These are phyloP conservation scores for Charanyca ferruginea DNA, from an alignment of 2,888 invertebrate species.

Conservation along the genomic window DNA sequence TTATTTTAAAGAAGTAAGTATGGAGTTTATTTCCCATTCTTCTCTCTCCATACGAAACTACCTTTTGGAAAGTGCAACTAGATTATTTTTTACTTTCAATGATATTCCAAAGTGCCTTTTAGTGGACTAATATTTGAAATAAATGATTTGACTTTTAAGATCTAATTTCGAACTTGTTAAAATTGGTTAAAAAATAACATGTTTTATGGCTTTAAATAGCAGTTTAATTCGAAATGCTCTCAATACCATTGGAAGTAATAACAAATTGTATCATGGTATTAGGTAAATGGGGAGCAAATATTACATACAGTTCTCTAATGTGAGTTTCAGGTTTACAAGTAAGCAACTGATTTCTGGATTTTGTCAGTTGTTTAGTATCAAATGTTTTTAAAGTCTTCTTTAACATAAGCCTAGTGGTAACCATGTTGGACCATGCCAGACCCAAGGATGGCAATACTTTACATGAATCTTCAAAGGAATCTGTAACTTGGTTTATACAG, in stretches of 20 bases:
- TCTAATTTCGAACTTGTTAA: too few species aligned
- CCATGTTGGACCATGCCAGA: slow-evolving; percentile 88
- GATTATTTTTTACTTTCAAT: too few species aligned
- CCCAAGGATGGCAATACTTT: slow-evolving; percentile 83
- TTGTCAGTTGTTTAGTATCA: slow-evolving; percentile 13
- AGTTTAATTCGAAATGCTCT: slow-evolving; percentile 46
- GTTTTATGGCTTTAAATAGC: neutral
- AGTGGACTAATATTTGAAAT: too few species aligned
- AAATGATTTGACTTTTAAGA: too few species aligned
- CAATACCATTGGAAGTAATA: slow-evolving; percentile 76
- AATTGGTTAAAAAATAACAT: slow-evolving; percentile 2
- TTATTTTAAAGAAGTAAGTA: too few species aligned
- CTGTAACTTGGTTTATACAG: slow-evolving; percentile 87
- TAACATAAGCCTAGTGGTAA: slow-evolving; percentile 75
- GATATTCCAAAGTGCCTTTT: too few species aligned
- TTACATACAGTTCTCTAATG: slow-evolving; percentile 76
- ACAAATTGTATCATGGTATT: slow-evolving; percentile 71
- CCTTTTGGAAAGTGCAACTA: too few species aligned
- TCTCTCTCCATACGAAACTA: too few species aligned
- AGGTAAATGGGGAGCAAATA: slow-evolving; percentile 82
- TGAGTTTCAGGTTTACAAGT: slow-evolving; percentile 46
- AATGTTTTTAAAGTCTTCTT: slow-evolving; percentile 52
- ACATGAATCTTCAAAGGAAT: slow-evolving; percentile 73
- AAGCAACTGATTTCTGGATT: slow-evolving; percentile 1
- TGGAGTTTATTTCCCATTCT: too few species aligned